Evolutionary conservation across 2,797 vertebrate genomes (phyloP).

Genomic region (Pseudomugil gertrudae): DNA sequence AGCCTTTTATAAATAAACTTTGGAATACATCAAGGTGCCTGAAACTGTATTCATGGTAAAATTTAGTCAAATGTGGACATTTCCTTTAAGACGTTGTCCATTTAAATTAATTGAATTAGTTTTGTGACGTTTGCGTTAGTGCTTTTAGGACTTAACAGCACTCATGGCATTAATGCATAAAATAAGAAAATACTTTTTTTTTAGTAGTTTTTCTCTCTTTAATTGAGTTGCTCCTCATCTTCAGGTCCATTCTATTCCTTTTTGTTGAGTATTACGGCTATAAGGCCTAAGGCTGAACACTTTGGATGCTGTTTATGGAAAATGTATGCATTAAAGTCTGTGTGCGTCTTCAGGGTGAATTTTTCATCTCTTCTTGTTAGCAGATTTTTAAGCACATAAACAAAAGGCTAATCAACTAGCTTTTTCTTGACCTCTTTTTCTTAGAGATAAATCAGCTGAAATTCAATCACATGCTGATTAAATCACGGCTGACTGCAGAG

Average conservation of each 20-base stretch:
- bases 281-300: neutral
- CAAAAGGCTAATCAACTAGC: constrained; percentile 12
- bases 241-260: neutral
- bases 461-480: constrained; percentile 7
- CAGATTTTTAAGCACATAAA: constrained; percentile 21
- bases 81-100: neutral
- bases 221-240: neutral
- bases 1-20: neutral
- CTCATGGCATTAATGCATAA: neutral
- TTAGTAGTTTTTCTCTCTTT: neutral
- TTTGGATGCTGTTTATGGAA: neutral
- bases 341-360: constrained; percentile 21
- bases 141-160: neutral
- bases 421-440: constrained; percentile 19
- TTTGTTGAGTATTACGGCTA: neutral
- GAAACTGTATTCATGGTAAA: neutral
- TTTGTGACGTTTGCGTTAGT: neutral
- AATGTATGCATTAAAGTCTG: neutral
- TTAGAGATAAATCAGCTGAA: constrained; percentile 13
- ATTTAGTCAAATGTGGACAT: neutral
- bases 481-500: constrained; percentile 17
- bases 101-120: neutral
- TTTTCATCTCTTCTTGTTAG: constrained; percentile 31
- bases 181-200: neutral
- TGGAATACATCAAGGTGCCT: neutral